These are phyloP conservation scores for Gortyna flavago DNA, from an alignment of 2,888 invertebrate species.

Conservation along the genomic window DNA sequence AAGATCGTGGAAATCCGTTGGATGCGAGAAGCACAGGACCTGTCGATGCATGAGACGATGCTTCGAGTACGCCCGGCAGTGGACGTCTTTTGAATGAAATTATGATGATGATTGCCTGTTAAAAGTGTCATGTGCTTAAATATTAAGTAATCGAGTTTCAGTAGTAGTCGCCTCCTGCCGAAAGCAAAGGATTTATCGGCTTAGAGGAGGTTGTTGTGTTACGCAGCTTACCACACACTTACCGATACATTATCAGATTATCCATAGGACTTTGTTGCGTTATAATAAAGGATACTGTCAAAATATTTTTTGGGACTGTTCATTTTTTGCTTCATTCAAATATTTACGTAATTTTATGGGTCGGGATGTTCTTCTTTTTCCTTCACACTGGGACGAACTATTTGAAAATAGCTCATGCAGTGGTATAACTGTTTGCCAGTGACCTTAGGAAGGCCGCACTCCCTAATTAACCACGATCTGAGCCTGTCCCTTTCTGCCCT, in stretches of 20 bases:
- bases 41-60: no score
- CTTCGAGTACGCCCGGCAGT: no score
- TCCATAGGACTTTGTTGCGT: constrained; percentile 16
- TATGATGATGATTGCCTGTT: no score
- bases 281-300: background rate
- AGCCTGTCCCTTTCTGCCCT: no score
- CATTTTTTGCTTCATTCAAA: background rate
- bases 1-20: no score
- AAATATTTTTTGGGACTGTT: background rate
- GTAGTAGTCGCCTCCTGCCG: constrained; percentile 10
- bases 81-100: no score
- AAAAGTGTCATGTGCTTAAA: background rate
- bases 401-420: background rate
- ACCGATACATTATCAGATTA: constrained; percentile 28
- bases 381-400: background rate
- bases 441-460: background rate
- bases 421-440: background rate
- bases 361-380: no score
- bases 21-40: no score
- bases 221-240: constrained; percentile 29
- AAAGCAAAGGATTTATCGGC: constrained; percentile 46
- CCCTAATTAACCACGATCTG: no score
- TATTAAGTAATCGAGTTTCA: constrained; percentile 7
- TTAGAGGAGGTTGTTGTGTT: constrained; percentile 31
- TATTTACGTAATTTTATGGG: background rate